Conservation (phyloP, 1,140 invertebrate genomes). For the Rhyacophila brunnea region DNA sequence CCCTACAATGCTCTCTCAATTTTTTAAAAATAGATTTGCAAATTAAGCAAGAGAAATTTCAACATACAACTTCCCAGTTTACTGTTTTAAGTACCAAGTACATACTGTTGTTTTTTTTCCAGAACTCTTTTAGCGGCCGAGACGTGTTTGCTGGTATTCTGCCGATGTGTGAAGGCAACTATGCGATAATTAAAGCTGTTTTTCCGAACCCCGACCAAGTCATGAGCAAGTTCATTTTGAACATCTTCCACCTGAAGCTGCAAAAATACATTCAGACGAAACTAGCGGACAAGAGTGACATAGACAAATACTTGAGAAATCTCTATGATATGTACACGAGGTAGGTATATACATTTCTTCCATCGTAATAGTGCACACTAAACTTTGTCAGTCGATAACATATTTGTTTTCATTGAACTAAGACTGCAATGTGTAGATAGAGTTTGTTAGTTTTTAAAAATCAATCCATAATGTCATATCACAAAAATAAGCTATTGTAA, state of each 20-base stretch:
- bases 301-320: constrained; percentile 85
- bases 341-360: constrained; percentile 49
- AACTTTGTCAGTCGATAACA: too few species aligned
- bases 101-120: constrained; percentile 29
- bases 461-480: too few species aligned
- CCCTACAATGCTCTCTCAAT: too few species aligned
- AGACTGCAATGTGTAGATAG: too few species aligned
- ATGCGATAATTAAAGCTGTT: constrained; percentile 86
- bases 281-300: constrained; percentile 75
- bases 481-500: neutral
- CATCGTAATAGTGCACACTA: too few species aligned
- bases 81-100: too few species aligned
- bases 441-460: too few species aligned
- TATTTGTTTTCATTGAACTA: too few species aligned
- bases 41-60: too few species aligned
- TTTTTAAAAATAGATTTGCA: too few species aligned
- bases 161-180: constrained; percentile 86
- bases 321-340: constrained; percentile 87
- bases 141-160: constrained; percentile 92
- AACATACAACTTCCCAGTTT: too few species aligned
- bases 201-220: constrained; percentile 97
- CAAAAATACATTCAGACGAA: constrained; percentile 82
- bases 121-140: constrained; percentile 64
- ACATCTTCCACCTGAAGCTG: constrained; percentile 92
- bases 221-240: constrained; percentile 96